Conservation (phyloP, 30 jellyfish, hydroid and myxozoan species). For the Aurelia coerulea region DNA sequence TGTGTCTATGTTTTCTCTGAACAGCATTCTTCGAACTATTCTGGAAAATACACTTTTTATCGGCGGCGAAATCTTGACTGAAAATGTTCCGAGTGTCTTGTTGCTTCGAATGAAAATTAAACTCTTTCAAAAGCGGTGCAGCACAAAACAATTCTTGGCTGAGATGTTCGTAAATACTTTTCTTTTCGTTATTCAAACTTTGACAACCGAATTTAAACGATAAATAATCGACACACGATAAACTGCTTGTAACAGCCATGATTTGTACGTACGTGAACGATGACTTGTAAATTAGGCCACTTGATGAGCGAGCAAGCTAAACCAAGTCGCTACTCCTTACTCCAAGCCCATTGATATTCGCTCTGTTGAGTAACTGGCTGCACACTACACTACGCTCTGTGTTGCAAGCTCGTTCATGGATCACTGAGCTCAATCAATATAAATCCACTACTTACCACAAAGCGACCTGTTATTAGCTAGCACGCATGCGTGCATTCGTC, state of each 20-base stretch:
- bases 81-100: conserved; percentile 34
- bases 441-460: conserved; percentile 61
- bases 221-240: conserved; percentile 62
- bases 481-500: conserved; percentile 44
- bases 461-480: conserved; percentile 55
- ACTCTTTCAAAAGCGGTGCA: conserved; percentile 30
- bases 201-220: conserved; percentile 65
- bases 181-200: conserved; percentile 31
- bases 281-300: not conserved
- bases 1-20: not conserved
- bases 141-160: conserved; percentile 50
- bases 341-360: conserved; percentile 58
- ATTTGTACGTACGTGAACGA: not conserved
- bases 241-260: conserved; percentile 56
- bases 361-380: conserved; percentile 39
- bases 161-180: conserved; percentile 28
- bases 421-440: conserved; percentile 73
- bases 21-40: not conserved
- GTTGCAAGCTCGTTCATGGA: conserved; percentile 66
- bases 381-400: conserved; percentile 71
- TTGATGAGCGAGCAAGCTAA: not conserved
- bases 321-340: not conserved
- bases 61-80: not conserved
- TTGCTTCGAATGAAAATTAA: conserved; percentile 10
- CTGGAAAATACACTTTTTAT: not conserved